A percentile compares a stretch with the other conserved stretches of the same genome.
These are phyloP conservation scores for Scomber japonicus DNA, from an alignment of 2,113 vertebrate species.

Conservation along the genomic window DNA sequence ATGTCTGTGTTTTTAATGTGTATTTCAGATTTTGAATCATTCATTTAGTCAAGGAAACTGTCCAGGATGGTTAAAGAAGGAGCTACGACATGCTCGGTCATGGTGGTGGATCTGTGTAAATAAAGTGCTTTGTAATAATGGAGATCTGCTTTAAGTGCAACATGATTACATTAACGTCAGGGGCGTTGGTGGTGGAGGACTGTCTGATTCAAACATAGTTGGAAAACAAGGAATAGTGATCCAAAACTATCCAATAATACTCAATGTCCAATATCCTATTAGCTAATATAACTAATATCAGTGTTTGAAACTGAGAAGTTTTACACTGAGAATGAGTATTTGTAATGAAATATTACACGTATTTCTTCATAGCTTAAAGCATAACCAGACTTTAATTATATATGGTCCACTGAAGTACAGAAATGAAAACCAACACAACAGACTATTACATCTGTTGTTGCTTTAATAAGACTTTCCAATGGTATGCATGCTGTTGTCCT, in stretches of 20 bases:
- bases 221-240: background rate
- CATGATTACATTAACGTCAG: background rate
- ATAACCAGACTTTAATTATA: background rate
- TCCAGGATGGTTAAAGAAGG: too few species aligned
- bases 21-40: background rate
- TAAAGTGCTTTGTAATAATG: background rate
- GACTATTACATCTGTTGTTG: background rate
- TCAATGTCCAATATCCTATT: background rate
- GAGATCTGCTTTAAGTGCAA: background rate
- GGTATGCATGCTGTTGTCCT: background rate
- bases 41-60: background rate
- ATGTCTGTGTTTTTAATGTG: too few species aligned
- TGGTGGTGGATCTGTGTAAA: constrained; percentile 8
- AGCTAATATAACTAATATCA: background rate
- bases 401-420: background rate
- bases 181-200: background rate
- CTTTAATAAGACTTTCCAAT: background rate
- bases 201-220: background rate
- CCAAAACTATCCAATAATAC: background rate
- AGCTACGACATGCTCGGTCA: background rate
- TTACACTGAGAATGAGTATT: constrained; percentile 1
- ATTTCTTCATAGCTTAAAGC: background rate
- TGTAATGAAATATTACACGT: constrained; percentile 3
- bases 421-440: background rate
- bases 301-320: background rate